Base-by-base conservation (phyloP, 2,888 invertebrate species). In the Smittia sp. region DNA sequence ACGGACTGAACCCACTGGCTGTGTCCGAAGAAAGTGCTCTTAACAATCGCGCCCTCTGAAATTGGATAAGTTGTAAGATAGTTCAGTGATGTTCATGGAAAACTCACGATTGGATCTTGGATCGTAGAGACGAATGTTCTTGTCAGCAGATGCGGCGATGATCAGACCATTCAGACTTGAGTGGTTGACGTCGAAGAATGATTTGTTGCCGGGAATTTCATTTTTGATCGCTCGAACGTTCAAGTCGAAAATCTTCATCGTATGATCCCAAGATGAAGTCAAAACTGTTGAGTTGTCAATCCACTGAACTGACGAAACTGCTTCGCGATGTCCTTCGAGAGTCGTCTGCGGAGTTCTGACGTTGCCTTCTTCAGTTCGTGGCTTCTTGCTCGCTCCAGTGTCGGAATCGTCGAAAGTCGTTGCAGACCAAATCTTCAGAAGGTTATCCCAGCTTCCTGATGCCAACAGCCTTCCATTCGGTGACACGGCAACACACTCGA, bases 211-310 rank as follows among this genome's bases (percentile, higher is more conserved):
- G 75, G 88, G 89, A 77, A 95, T 86, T 81, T 94, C 93, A 58
- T 89, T 87, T 80, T 92, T 93, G 62, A 95, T 88, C 41, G 90
- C 91, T 67, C 92, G 93, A 66, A 92, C 83, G 78, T 93, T 92
- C 62, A 93, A 86, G 81, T 99, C 98, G 98, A 98, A 99, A 7
- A 96, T 81, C 80, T 93, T 91, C 15, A 99, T 84, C 0, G 96
- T 92, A 80, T 98, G 97, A 84, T 99, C 98, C 96, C 96, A 96
- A 0, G 97, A 94, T 72, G 91, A 88, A 0, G 96, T 94, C 7
- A 93, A 85, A 1, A 97, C 84, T 75, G 92, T 91, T 76, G 88
- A 85, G 74, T 85, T 85, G 77, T 92, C 90, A 77, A 91, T 87
- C 97, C 98, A 99, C 73, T 89, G 86, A 0, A 93, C 87, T 0